Evolutionary conservation across 2,113 vertebrate genomes (phyloP).

Genomic region (Ptilorrhoa leucosticta): DNA sequence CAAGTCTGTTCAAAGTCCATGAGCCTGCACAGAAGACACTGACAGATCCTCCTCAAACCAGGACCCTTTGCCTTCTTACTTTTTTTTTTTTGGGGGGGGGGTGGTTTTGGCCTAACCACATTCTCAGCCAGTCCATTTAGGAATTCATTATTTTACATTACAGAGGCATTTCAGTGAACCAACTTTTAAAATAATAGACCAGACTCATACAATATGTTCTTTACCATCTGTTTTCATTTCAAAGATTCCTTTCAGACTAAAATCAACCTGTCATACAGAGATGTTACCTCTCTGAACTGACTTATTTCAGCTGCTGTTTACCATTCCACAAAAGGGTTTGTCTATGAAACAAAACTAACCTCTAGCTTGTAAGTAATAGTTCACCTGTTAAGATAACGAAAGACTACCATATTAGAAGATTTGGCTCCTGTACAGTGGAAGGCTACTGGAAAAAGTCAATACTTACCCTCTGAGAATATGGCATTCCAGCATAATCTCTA

Average conservation of each 20-base stretch:
- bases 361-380: background rate
- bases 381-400: background rate
- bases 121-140: background rate
- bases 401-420: background rate
- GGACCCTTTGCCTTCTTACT: background rate
- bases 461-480: slow-evolving; percentile 81
- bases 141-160: background rate
- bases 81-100: too few species aligned
- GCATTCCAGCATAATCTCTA: slow-evolving; percentile 77
- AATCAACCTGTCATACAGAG: background rate
- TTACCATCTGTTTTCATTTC: background rate
- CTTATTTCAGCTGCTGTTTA: background rate
- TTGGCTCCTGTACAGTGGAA: background rate
- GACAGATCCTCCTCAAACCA: background rate
- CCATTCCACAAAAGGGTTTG: background rate
- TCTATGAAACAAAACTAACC: background rate
- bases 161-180: background rate
- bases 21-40: background rate
- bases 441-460: background rate
- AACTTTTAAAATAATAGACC: background rate
- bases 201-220: background rate
- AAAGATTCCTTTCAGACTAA: background rate
- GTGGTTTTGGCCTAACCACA: background rate
- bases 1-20: background rate
- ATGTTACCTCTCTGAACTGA: background rate